Evolutionary conservation across 2,113 vertebrate species (phyloP), one percentile per base, ranked within the genome.

Genomic region (Irena cyanogastra): DNA sequence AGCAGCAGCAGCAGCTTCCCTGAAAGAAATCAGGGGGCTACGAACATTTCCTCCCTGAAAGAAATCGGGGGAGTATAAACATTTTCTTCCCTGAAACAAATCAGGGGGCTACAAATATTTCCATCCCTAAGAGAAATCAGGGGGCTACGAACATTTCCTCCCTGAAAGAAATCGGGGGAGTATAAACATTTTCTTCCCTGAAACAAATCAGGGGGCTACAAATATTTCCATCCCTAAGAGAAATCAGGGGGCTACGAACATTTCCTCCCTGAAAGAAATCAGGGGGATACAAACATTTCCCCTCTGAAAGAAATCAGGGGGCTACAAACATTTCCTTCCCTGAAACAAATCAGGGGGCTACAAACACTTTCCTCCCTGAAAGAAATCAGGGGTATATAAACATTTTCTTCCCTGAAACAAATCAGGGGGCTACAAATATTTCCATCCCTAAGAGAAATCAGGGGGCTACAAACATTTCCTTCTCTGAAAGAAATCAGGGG

Each of bases 101-200:
- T 7, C 19, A 2, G 19, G 26, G 54, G 4, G 39, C 2, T 7
- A n/a, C n/a, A n/a, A n/a, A n/a, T n/a, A n/a, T n/a, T n/a, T n/a
- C n/a, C n/a, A n/a, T 16, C 42, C 21, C 54, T 37, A 3, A 2
- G 23, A 33, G 41, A 56, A 75, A 83, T 7, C 19, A 2, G 19
- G 26, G 54, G 4, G 39, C 2, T 7, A n/a, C n/a, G n/a, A n/a
- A n/a, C n/a, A n/a, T n/a, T n/a, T n/a, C n/a, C n/a, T 16, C 42
- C 21, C 54, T 37, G 3, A 2, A 26, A 33, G 41, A 56, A 75
- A 83, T 7, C 19, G 2, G 19, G 26, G 54, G 4, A 35, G n/a
- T n/a, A n/a, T n/a, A n/a, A n/a, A n/a, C n/a, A n/a, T n/a, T n/a
- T 2, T 7, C 16, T 60, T 16, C 42, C 21, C 54, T 37, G 3